Evolutionary conservation across 2,797 vertebrate genomes (phyloP), one percentile per base, ranked within the genome.

Genomic region (Falco cherrug): DNA sequence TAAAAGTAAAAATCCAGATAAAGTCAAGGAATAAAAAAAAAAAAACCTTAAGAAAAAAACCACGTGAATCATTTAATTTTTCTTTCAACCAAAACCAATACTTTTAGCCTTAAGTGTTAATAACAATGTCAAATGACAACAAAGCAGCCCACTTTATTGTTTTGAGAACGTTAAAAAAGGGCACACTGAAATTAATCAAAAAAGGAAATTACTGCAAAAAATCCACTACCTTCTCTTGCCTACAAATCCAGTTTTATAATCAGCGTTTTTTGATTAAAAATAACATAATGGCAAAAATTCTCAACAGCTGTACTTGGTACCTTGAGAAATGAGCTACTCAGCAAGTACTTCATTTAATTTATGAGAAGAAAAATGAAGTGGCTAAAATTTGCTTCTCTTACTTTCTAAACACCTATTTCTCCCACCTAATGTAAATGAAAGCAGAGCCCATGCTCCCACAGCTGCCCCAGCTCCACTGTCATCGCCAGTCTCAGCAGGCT

Each of bases 401-500:
- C 47, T 85, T 90, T 65, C 73, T 43, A 9, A 74, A 41, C 11
- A 39, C 20, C 31, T 31, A 2, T 15, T 88, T 68, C 53, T 65
- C 45, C 51, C 25, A 43, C 5, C 8, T 24, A 9, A 21, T 0
- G 0, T 3, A 13, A 53, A 11, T 1, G n/a, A 45, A 75, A 50
- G 53, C 20, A 70, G 84, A 70, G 50, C 53, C 59, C 21, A 0
- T 0, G 4, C 2, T 25, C 39, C 64, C 80, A 13, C 2, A 3
- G 6, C 67, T 25, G 54, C 54, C 57, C 45, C 41, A 59, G 73
- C 31, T 21, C 60, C 0, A 0, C 41, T 39, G 54, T 57, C 53
- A 45, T 0, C 4, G 5, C 26, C 0, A 0, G 2, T 1, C 19
- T 2, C 61, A 25, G 45, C 0, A 2, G 9, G 4, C 12, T 69